These are phyloP conservation scores for Aulostomus chinensis DNA, from an alignment of 2,797 vertebrate species.

Conservation along the genomic window DNA sequence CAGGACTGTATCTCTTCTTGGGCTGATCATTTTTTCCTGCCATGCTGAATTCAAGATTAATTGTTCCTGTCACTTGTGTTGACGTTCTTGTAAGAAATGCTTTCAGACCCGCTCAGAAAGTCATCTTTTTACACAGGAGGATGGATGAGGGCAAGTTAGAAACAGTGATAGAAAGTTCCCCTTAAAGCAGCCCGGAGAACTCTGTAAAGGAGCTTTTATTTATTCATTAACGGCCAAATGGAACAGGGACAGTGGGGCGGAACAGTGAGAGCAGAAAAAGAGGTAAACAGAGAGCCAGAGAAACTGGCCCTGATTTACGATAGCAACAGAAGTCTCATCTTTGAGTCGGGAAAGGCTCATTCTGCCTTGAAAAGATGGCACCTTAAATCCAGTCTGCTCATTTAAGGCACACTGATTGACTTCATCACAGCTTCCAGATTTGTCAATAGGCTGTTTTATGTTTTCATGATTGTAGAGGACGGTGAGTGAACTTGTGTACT, in stretches of 20 bases:
- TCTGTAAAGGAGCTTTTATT: slow-evolving; percentile 70
- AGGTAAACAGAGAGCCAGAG: slow-evolving; percentile 68
- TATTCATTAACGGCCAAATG: slow-evolving; percentile 76
- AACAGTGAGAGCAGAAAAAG: slow-evolving; percentile 47
- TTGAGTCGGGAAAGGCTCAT: slow-evolving; percentile 20
- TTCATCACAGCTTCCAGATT: slow-evolving; percentile 21
- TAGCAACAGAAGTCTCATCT: slow-evolving; percentile 46
- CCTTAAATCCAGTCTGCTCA: slow-evolving; percentile 5
- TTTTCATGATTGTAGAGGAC: slow-evolving; percentile 8
- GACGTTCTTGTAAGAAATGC: slow-evolving; percentile 50
- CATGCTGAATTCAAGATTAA: slow-evolving; percentile 31
- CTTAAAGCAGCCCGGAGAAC: slow-evolving; percentile 54
- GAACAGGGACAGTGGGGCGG: slow-evolving; percentile 64
- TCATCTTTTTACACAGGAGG: slow-evolving; percentile 32
- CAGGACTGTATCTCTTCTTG: no score
- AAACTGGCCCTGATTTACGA: slow-evolving; percentile 66
- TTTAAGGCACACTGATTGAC: slow-evolving; percentile 19
- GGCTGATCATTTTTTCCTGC: no score
- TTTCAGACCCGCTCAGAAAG: slow-evolving; percentile 25
- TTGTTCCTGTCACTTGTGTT: slow-evolving; percentile 34
- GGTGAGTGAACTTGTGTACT: not conserved
- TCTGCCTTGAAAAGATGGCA: slow-evolving; percentile 17
- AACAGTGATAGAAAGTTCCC: slow-evolving; percentile 56
- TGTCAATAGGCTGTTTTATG: slow-evolving; percentile 16
- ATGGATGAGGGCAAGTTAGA: slow-evolving; percentile 38